Evolutionary conservation across 2,113 vertebrate species (phyloP).

Genomic region (Ameiurus melas): DNA sequence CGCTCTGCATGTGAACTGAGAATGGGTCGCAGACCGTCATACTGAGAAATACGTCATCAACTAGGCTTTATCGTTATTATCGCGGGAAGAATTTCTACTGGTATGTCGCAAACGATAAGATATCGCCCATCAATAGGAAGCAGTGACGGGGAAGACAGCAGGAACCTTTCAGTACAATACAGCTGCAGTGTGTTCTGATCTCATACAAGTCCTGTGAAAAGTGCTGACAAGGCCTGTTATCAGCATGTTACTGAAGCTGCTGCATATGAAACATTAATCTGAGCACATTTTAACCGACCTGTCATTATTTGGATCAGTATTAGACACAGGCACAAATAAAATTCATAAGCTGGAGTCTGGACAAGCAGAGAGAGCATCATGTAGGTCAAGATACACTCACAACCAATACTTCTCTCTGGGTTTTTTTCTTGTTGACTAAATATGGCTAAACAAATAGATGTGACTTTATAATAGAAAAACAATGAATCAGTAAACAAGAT

Average conservation of each 20-base stretch:
- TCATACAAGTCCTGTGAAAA: slow-evolving; percentile 40
- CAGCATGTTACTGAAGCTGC: slow-evolving; percentile 26
- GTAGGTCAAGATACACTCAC: neutral
- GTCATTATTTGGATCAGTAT: slow-evolving; percentile 27
- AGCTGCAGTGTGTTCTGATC: slow-evolving; percentile 22
- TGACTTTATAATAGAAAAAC: neutral
- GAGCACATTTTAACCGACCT: slow-evolving; percentile 48
- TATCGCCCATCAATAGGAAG: no score
- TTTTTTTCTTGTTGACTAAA: neutral
- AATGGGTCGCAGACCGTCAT: no score
- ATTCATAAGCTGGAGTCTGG: neutral
- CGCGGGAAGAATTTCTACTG: no score
- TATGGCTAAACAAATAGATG: neutral
- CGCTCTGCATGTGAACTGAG: no score
- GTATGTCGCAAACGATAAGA: no score
- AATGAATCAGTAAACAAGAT: neutral
- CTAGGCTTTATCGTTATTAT: no score
- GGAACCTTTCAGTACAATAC: neutral
- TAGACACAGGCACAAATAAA: neutral
- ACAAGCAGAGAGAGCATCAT: neutral
- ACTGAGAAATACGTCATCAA: no score
- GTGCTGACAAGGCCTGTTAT: slow-evolving; percentile 52
- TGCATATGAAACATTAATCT: slow-evolving; percentile 46
- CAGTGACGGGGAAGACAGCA: neutral
- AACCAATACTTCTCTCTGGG: no score